These are phyloP conservation scores for Anisognathus igniventris DNA, from an alignment of 2,797 vertebrate species.

Conservation along the genomic window DNA sequence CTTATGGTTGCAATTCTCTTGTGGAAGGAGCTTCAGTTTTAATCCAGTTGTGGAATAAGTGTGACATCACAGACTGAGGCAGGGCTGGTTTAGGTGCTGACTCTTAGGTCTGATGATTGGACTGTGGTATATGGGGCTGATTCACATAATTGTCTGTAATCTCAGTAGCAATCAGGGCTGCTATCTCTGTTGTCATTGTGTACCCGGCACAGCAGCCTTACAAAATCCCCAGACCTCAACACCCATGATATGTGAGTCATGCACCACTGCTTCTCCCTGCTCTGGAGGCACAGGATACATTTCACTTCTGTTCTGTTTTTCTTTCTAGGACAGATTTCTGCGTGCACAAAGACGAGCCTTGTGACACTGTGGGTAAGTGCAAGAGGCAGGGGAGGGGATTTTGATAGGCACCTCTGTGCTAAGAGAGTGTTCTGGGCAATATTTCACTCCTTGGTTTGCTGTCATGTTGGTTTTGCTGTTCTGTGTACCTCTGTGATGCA, in stretches of 20 bases:
- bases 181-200: background rate
- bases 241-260: background rate
- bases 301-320: slow-evolving; percentile 60
- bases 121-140: background rate
- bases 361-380: slow-evolving; percentile 97
- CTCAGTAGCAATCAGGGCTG: background rate
- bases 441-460: background rate
- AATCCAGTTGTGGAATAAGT: background rate
- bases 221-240: background rate
- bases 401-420: background rate
- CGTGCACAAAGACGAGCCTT: slow-evolving; percentile 96
- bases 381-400: background rate
- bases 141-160: background rate
- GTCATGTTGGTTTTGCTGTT: background rate
- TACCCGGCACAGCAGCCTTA: background rate
- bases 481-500: background rate
- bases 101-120: background rate
- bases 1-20: background rate
- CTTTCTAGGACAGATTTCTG: slow-evolving; percentile 95
- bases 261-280: background rate
- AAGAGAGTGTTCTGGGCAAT: background rate
- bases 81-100: background rate
- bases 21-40: background rate
- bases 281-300: background rate
- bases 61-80: background rate